Evolutionary conservation across 2,888 invertebrate species (phyloP).

Genomic region (Xanthorhoe spadicearia): DNA sequence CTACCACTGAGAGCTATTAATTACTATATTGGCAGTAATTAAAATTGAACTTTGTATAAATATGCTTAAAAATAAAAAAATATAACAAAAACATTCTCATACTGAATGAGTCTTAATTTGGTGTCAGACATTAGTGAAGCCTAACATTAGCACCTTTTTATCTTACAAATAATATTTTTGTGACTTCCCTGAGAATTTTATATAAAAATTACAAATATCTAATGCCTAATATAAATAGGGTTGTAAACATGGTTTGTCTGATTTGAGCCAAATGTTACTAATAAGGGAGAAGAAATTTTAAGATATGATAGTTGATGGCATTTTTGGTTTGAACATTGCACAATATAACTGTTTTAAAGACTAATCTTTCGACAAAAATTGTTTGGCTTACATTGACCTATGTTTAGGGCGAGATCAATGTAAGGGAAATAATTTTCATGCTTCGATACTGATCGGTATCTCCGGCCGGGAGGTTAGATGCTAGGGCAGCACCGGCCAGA

Average conservation of each 20-base stretch:
- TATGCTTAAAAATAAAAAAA: conserved; percentile 83
- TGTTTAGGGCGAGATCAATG: conserved; percentile 76
- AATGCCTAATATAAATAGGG: conserved; percentile 82
- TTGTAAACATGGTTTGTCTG: conserved; percentile 75
- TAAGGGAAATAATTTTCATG: conserved; percentile 75
- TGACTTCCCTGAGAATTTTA: conserved; percentile 83
- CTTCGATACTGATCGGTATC: conserved; percentile 56
- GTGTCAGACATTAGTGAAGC: conserved; percentile 83
- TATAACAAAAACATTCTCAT: conserved; percentile 81
- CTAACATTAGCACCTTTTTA: conserved; percentile 83
- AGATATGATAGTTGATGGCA: conserved; percentile 78
- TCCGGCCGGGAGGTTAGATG: conserved; percentile 56
- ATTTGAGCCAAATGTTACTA: conserved; percentile 80
- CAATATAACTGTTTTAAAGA: conserved; percentile 69
- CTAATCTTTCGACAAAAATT: conserved; percentile 70
- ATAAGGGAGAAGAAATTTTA: conserved; percentile 71
- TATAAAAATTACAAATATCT: conserved; percentile 84
- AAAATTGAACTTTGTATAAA: conserved; percentile 79
- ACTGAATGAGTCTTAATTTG: conserved; percentile 82
- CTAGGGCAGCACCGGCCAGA: conserved; percentile 50
- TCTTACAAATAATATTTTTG: conserved; percentile 82
- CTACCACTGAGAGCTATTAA: conserved; percentile 69
- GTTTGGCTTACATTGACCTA: conserved; percentile 70
- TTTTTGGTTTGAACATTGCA: conserved; percentile 85
- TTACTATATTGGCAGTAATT: conserved; percentile 81